Percentiles rank a stretch among this genome's conserved stretches.
phyloP scores from a whole-genome alignment of 2,797 vertebrate genomes.

The Gadopsis bispinosus region DNA sequence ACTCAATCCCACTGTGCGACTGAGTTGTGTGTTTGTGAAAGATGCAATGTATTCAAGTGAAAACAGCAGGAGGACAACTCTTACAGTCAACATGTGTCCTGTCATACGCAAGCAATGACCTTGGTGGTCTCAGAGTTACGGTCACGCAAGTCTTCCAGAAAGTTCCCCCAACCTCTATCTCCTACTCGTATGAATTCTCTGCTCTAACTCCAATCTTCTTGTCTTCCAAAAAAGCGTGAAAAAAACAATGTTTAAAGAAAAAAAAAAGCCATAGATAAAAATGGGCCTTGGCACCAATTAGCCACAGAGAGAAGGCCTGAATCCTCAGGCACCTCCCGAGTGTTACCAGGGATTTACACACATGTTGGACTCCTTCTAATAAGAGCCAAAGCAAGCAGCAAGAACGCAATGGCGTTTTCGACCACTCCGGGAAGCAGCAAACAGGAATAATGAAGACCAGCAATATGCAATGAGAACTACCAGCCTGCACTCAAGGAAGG shows the following conservation, averaged over 20 bases:
- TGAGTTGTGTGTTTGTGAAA: constrained; percentile 52
- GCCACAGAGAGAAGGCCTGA: constrained; percentile 62
- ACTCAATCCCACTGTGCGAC: constrained; percentile 55
- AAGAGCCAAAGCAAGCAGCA: constrained; percentile 62
- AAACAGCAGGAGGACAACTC: constrained; percentile 51
- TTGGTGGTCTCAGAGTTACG: constrained; percentile 57
- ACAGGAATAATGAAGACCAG: constrained; percentile 68
- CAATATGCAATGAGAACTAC: constrained; percentile 74
- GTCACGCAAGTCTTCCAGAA: constrained; percentile 81
- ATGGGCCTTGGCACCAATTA: constrained; percentile 54
- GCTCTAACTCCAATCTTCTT: constrained; percentile 52
- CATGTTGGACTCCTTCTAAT: constrained; percentile 65
- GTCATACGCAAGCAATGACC: constrained; percentile 55
- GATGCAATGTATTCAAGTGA: constrained; percentile 40
- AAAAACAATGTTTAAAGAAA: constrained; percentile 27
- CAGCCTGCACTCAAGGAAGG: constrained; percentile 68
- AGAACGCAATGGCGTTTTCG: constrained; percentile 29
- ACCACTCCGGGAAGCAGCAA: constrained; percentile 46
- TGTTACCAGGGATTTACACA: constrained; percentile 64
- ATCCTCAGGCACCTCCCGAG: constrained; percentile 57
- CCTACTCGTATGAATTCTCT: constrained; percentile 50
- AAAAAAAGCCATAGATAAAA: constrained; percentile 77
- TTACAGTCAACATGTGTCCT: constrained; percentile 51
- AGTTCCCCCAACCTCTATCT: constrained; percentile 46
- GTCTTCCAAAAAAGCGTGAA: constrained; percentile 80